phyloP scores from a whole-genome alignment of 1,140 invertebrate species.

The Drosophila subpulchrella region DNA sequence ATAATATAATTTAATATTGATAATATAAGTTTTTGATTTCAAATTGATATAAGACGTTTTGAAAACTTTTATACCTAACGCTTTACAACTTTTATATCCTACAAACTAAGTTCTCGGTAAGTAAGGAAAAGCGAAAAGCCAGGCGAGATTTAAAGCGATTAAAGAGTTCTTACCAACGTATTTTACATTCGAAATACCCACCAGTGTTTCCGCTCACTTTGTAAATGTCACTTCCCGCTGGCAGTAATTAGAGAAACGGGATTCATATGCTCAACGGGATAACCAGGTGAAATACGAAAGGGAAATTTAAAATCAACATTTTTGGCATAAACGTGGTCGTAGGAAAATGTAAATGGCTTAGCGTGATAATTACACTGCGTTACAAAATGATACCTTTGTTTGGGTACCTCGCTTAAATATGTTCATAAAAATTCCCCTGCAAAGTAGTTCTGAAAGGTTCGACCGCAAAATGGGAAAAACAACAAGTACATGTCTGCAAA shows the following conservation, averaged over 20 bases:
- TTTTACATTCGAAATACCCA: background rate
- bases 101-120: background rate
- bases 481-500: no score
- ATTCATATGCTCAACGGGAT: background rate
- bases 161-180: background rate
- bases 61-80: no score
- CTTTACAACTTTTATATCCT: background rate
- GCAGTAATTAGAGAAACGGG: constrained; percentile 11
- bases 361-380: background rate
- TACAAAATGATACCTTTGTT: no score
- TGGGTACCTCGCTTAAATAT: no score
- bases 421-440: no score
- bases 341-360: background rate
- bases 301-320: background rate
- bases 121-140: background rate
- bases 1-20: no score
- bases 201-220: background rate
- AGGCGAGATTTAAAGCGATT: background rate
- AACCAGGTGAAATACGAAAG: background rate
- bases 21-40: no score
- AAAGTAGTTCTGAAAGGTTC: no score
- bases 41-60: no score
- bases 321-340: background rate
- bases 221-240: constrained; percentile 4
- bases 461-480: no score